A percentile compares a stretch with the other conserved stretches of the same genome.
These are phyloP conservation scores for Brachyopa scutellaris DNA, from an alignment of 2,888 invertebrate genomes.

Conservation along the genomic window DNA sequence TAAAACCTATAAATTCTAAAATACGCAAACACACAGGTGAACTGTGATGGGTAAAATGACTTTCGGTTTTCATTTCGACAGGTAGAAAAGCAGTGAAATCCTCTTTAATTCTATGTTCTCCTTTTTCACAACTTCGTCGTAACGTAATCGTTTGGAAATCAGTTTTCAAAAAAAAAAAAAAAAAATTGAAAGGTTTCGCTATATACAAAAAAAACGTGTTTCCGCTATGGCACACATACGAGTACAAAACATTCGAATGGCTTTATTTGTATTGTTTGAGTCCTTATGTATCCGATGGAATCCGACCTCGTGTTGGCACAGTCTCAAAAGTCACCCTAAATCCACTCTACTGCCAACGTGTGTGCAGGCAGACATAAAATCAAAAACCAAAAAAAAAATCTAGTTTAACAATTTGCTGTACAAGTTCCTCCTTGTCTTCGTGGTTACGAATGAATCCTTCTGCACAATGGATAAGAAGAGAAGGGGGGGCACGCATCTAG, in stretches of 20 bases:
- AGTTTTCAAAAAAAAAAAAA: conserved; percentile 22
- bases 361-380: neutral
- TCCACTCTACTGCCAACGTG: conserved; percentile 28
- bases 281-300: conserved; percentile 8
- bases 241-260: conserved; percentile 1
- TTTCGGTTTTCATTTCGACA: conserved; percentile 65
- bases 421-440: neutral
- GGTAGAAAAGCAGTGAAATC: conserved; percentile 49
- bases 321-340: conserved; percentile 45
- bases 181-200: conserved; percentile 8
- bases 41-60: conserved; percentile 42
- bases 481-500: conserved; percentile 18
- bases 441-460: neutral
- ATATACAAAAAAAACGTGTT: conserved; percentile 41
- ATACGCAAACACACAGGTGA: neutral
- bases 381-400: conserved; percentile 1
- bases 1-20: neutral
- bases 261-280: conserved; percentile 1
- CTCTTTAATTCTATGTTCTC: conserved; percentile 28
- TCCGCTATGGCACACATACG: conserved; percentile 56
- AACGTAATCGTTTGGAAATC: conserved; percentile 39
- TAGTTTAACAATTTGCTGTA: conserved; percentile 24
- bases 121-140: conserved; percentile 34
- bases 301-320: conserved; percentile 45
- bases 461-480: neutral